A percentile compares a stretch with the other conserved stretches of the same genome.
phyloP scores from a whole-genome alignment of 1,140 invertebrate species.

The Leptinotarsa texana region DNA sequence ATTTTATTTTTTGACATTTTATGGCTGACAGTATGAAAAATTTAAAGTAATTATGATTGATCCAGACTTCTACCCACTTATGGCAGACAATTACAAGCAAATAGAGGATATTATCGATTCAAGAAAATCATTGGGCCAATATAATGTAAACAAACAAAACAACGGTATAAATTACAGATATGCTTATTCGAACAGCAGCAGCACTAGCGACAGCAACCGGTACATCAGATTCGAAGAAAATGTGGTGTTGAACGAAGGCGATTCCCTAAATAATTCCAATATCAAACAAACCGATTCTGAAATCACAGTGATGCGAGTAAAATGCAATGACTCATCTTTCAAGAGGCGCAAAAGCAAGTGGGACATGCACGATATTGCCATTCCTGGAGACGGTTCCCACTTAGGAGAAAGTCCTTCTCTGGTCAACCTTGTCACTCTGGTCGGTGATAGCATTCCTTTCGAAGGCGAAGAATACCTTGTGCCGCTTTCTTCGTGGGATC shows the following conservation, averaged over 20 bases:
- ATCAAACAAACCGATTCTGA: conserved; percentile 51
- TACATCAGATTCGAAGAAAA: conserved; percentile 40
- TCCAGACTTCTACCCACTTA: conserved; percentile 19
- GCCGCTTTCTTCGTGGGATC: conserved; percentile 52
- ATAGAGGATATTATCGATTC: conserved; percentile 53
- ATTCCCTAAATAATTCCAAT: conserved; percentile 30
- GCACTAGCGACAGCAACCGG: conserved; percentile 16
- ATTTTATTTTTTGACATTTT: conserved; percentile 12
- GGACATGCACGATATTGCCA: conserved; percentile 51
- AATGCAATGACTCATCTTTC: conserved; percentile 39
- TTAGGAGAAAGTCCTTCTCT: conserved; percentile 51
- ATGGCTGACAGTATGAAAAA: conserved; percentile 25
- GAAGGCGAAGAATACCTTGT: conserved; percentile 49
- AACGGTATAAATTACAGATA: conserved; percentile 37
- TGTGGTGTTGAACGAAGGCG: conserved; percentile 39
- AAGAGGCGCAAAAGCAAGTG: conserved; percentile 46
- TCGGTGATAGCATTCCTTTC: conserved; percentile 39
- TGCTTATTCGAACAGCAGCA: conserved; percentile 36
- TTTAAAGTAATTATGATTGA: conserved; percentile 39
- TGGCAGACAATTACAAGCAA: conserved; percentile 42
- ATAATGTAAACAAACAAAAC: conserved; percentile 42
- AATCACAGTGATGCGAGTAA: conserved; percentile 50
- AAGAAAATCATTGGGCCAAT: conserved; percentile 46
- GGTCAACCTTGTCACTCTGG: conserved; percentile 51
- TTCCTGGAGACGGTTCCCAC: conserved; percentile 50